Evolutionary conservation across 2,888 invertebrate genomes (phyloP), one percentile per base, ranked within the genome.

Genomic region (Cephus rjabovi): DNA sequence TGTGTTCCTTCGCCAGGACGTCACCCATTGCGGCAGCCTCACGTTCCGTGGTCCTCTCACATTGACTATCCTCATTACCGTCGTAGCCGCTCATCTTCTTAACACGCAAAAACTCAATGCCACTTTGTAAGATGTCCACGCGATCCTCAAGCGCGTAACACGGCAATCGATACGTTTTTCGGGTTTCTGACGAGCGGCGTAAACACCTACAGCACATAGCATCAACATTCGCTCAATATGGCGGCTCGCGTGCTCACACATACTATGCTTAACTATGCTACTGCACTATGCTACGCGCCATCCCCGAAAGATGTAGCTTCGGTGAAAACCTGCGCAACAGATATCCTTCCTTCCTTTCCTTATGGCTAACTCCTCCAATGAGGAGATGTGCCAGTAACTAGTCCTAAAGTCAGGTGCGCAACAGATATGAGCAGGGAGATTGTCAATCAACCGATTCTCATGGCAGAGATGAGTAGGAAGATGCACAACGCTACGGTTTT

Each of bases 21-120:
- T 92, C 91, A 86, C 89, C 90, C 91, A 91, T 92, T 79, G 81
- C 84, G 85, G 84, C 85, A 79, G 84, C 86, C 86, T 85, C 84
- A 81, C 85, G 81, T 86, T 87, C 86, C 81, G 83, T 89, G 76
- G 79, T 85, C 79, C 81, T 86, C 82, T 87, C 86, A 80, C 86
- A 85, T 80, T 84, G 86, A 77, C 81, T 83, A 77, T 76, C 74
- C 74, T 86, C 86, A 78, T 85, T 85, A 74, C 81, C 83, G 83
- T 88, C 85, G 83, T 85, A 84, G 80, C 83, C 86, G 83, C 87
- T 89, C 89, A 89, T 89, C 81, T 79, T 86, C 79, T 79, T 69
- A 69, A 75, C 78, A 78, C 75, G 73, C 40, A 73, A 79, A 77
- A 79, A 68, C 78, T 76, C 78, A 69, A 34, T 77, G 74, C 73